Percentiles rank a stretch among this genome's conserved stretches.
phyloP scores from a whole-genome alignment of 2,888 invertebrate species.

The Thyatira batis region DNA sequence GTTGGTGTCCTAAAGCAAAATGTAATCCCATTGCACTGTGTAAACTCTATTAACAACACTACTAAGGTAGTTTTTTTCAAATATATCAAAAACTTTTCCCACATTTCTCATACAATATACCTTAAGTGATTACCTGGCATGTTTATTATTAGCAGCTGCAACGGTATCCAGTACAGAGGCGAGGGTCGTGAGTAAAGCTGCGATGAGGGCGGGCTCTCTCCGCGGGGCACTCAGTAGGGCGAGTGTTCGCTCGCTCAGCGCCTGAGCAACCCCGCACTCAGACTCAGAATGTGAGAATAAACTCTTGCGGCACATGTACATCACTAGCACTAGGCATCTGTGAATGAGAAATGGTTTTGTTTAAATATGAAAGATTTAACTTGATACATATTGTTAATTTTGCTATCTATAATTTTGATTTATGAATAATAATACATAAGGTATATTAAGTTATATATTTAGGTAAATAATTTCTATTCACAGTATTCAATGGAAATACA shows the following conservation, averaged over 20 bases:
- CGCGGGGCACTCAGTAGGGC: constrained; percentile 43
- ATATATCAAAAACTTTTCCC: background rate
- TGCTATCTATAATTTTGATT: too few relatives aligned
- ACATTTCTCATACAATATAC: background rate
- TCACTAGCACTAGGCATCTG: constrained; percentile 92
- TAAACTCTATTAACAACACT: too few relatives aligned
- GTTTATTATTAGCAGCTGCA: constrained; percentile 34
- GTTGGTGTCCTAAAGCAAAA: too few relatives aligned
- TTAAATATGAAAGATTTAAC: too few relatives aligned
- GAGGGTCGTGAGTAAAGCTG: constrained; percentile 65
- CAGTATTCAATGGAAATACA: too few relatives aligned
- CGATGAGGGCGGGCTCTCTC: constrained; percentile 64
- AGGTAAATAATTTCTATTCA: too few relatives aligned
- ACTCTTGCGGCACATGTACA: constrained; percentile 93
- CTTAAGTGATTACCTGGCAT: constrained; percentile 57
- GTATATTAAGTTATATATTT: too few relatives aligned
- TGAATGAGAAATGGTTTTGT: constrained; percentile 16
- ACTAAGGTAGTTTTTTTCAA: too few relatives aligned
- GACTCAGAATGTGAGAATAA: constrained; percentile 79
- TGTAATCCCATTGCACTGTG: too few relatives aligned
- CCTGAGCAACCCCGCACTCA: constrained; percentile 83
- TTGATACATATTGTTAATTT: too few relatives aligned
- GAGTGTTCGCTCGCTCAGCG: constrained; percentile 81
- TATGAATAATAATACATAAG: too few relatives aligned
- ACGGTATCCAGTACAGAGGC: constrained; percentile 64